Base-by-base conservation (phyloP, 2,113 vertebrate species). In the Rattus rattus region DNA sequence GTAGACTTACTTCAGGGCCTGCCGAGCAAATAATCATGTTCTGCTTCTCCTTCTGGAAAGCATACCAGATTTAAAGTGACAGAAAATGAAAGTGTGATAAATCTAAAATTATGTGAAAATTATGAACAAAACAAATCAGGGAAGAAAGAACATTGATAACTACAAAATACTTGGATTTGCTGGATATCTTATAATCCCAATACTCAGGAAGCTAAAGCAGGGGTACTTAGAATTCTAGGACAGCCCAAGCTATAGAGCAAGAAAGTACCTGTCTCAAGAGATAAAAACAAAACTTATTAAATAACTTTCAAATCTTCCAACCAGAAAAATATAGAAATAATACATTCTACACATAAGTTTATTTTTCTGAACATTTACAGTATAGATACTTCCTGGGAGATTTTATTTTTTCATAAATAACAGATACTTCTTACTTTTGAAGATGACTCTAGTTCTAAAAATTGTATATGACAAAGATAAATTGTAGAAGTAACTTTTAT, bases 251-350 rank as follows among this genome's bases (percentile, higher is more conserved):
- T 36, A 36, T 6, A 87, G 19, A 49, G 9, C 19, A 54, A 70
- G 17, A 52, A 70, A n/a, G 16, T 36, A 36, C 16, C 28, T 22
- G 30, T 36, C 39, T 86, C 65, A 87, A 67, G 67, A 86, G 59
- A 85, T 24, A 43, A 69, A 69, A 69, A 52, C 28, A 63, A 85
- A 69, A n/a, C 30, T 14, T 92, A 43, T n/a, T 16, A 39, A 84
- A 94, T 83, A 61, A 69, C 17, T 87, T 54, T n/a, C 61, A 89
- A n/a, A 20, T 90, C 54, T 91, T 77, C n/a, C 14, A 94, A 86
- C 24, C 13, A 70, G 17, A 90, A 65, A 61, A 76, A 20, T 47
- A 49, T 75, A 75, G 59, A 84, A 91, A 63, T n/a, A 49, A 83
- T 28, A 76, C 33, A 7, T 83, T 47, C 8, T 14, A 67, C 22